Evolutionary conservation across 2,113 vertebrate species (phyloP).

Genomic region (Osmerus eperlanus): DNA sequence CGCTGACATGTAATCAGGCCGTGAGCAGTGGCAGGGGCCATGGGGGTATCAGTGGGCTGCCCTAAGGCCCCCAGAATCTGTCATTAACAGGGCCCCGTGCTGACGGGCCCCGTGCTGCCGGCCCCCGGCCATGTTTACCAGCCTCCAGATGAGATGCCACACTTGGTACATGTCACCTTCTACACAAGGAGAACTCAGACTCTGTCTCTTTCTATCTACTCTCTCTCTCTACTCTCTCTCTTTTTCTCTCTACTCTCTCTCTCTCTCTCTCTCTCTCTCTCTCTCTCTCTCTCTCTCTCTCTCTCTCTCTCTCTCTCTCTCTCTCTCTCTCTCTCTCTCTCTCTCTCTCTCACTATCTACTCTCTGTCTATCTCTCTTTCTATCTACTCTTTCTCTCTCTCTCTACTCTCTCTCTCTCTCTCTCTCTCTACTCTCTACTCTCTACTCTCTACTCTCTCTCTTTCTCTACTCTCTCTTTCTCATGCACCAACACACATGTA

Average conservation of each 20-base stretch:
- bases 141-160: constrained; percentile 55
- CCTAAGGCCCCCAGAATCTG: not conserved
- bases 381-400: not conserved
- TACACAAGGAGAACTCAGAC: constrained; percentile 7
- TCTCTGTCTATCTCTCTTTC: not conserved
- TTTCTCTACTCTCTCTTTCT: too few relatives aligned
- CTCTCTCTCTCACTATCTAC: not conserved
- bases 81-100: not conserved
- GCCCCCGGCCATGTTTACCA: constrained; percentile 10
- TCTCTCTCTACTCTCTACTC: not conserved
- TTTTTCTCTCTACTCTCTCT: not conserved
- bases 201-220: not conserved
- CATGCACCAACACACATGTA: too few relatives aligned
- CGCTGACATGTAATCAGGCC: constrained; percentile 64
- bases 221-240: not conserved
- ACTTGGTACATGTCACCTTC: constrained; percentile 38
- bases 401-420: too few relatives aligned
- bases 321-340: too few relatives aligned
- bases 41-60: constrained; percentile 14
- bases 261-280: not conserved
- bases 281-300: too few relatives aligned
- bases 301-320: too few relatives aligned
- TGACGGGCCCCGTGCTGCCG: not conserved
- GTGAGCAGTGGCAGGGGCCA: constrained; percentile 22
- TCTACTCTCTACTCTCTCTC: too few relatives aligned